Evolutionary conservation across 2,113 vertebrate genomes (phyloP).

Genomic region (Desmodus rotundus): DNA sequence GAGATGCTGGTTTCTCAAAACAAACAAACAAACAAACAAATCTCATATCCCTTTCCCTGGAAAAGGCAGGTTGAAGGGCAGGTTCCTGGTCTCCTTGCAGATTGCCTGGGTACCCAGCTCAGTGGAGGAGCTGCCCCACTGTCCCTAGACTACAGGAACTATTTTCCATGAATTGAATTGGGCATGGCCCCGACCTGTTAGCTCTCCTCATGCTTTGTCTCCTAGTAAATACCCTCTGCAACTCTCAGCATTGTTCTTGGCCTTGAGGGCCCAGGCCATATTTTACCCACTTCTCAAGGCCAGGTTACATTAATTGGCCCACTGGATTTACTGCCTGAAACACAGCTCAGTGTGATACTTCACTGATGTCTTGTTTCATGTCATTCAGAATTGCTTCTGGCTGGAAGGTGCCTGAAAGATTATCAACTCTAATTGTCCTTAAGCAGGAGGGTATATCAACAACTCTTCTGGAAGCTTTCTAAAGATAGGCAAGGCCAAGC

Average conservation of each 20-base stretch:
- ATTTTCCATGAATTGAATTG: not conserved
- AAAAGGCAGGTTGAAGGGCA: not conserved
- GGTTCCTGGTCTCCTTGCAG: not conserved
- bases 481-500: not conserved
- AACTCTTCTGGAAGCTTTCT: not conserved
- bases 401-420: not conserved
- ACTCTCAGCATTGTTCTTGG: not conserved
- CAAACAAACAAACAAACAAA: no score
- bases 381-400: not conserved
- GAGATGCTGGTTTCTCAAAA: not conserved
- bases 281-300: not conserved
- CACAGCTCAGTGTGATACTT: not conserved
- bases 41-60: not conserved
- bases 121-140: not conserved
- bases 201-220: not conserved
- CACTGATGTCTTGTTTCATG: not conserved
- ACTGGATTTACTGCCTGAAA: not conserved
- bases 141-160: not conserved
- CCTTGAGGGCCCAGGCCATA: not conserved
- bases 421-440: not conserved
- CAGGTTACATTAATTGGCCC: not conserved
- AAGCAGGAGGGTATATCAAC: not conserved
- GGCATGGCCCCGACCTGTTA: not conserved
- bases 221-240: no score
- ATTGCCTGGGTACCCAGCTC: not conserved